Percentiles rank a stretch among this genome's conserved stretches.
These are phyloP conservation scores for Pararge aegeria DNA, from an alignment of 1,140 invertebrate species.

Conservation along the genomic window DNA sequence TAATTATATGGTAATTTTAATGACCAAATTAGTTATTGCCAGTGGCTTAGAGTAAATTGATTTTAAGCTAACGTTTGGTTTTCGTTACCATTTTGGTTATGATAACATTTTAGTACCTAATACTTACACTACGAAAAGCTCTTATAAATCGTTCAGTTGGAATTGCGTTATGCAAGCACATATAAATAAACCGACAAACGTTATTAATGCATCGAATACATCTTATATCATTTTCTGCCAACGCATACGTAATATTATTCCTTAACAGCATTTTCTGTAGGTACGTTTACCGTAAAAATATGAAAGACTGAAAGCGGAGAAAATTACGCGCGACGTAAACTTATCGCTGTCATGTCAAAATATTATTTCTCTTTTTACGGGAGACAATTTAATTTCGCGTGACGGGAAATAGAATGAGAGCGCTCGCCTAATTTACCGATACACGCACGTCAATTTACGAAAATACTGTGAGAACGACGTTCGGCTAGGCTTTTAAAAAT, in stretches of 20 bases:
- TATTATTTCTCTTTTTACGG: slow-evolving; percentile 41
- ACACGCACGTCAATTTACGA: slow-evolving; percentile 7
- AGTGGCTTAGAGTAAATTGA: too few species aligned
- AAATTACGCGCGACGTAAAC: slow-evolving; percentile 29
- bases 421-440: slow-evolving; percentile 21
- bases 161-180: too few species aligned
- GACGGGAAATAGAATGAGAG: slow-evolving; percentile 23
- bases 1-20: too few species aligned
- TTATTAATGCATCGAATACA: too few species aligned
- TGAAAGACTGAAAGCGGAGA: slow-evolving; percentile 7
- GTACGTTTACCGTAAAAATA: background rate
- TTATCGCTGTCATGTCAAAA: slow-evolving; percentile 41
- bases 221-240: background rate
- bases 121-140: too few species aligned
- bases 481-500: background rate
- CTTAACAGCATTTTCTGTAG: slow-evolving; percentile 2
- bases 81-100: too few species aligned
- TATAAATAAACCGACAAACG: too few species aligned
- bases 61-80: too few species aligned
- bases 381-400: slow-evolving; percentile 44
- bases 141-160: too few species aligned
- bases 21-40: too few species aligned
- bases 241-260: background rate
- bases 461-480: background rate
- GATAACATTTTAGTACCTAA: too few species aligned